Percentiles rank a stretch among this genome's conserved stretches.
These are phyloP conservation scores for Apodemia duryi DNA, from an alignment of 2,888 invertebrate genomes.

Conservation along the genomic window DNA sequence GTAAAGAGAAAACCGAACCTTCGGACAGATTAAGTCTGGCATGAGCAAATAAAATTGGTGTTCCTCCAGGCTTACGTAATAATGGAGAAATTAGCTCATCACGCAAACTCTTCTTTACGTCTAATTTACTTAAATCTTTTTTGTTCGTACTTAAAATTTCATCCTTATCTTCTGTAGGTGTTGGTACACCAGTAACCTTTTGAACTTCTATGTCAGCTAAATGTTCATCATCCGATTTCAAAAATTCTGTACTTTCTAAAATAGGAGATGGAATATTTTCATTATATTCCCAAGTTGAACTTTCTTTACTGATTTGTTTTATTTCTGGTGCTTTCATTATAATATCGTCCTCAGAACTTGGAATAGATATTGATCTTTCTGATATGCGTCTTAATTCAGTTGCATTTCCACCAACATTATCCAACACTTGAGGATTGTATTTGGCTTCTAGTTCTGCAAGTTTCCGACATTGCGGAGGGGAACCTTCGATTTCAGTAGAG, in stretches of 20 bases:
- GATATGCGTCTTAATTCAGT: conserved; percentile 85
- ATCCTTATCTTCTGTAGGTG: conserved; percentile 54
- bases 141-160: conserved; percentile 47
- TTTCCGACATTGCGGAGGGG: conserved; percentile 85
- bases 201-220: conserved; percentile 76
- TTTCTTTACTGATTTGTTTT: conserved; percentile 70
- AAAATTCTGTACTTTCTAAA: conserved; percentile 79
- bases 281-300: conserved; percentile 81
- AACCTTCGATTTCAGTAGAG: conserved; percentile 88
- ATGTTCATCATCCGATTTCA: conserved; percentile 80
- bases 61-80: conserved; percentile 85
- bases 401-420: conserved; percentile 81
- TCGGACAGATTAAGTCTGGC: conserved; percentile 90
- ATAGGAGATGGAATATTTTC: conserved; percentile 83
- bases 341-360: conserved; percentile 87
- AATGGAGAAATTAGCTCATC: conserved; percentile 85
- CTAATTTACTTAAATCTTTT: conserved; percentile 49
- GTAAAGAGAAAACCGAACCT: conserved; percentile 88
- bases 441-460: conserved; percentile 82
- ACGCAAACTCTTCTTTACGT: conserved; percentile 76
- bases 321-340: conserved; percentile 78
- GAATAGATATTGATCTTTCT: conserved; percentile 86
- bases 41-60: conserved; percentile 88
- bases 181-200: conserved; percentile 69
- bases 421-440: conserved; percentile 81